phyloP scores from a whole-genome alignment of 2,888 invertebrate genomes.

The Thera obeliscata region DNA sequence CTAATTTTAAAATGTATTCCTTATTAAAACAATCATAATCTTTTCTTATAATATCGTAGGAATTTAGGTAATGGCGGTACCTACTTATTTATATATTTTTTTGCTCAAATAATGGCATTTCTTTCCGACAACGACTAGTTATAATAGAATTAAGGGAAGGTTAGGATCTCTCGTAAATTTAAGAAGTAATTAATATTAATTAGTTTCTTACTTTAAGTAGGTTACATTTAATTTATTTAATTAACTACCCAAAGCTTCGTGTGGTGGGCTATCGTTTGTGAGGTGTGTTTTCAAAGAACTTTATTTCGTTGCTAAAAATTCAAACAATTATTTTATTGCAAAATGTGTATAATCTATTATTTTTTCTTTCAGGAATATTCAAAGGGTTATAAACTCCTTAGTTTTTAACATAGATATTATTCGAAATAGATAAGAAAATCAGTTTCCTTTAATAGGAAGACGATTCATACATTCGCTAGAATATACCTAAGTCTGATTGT shows the following conservation, averaged over 20 bases:
- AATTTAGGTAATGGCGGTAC: constrained; percentile 16
- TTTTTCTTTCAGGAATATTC: constrained; percentile 69
- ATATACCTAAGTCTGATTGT: constrained; percentile 80
- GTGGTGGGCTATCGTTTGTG: constrained; percentile 63
- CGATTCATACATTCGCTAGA: constrained; percentile 80
- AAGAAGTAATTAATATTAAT: constrained; percentile 38
- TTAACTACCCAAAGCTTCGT: constrained; percentile 51
- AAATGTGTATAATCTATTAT: constrained; percentile 43
- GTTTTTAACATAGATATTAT: constrained; percentile 17
- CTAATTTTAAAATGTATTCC: constrained; percentile 14
- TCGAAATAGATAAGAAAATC: constrained; percentile 48
- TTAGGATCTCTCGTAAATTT: constrained; percentile 70
- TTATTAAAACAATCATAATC: constrained; percentile 3
- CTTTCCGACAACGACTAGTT: constrained; percentile 68
- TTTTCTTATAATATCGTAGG: constrained; percentile 8
- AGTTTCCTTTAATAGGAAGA: constrained; percentile 69
- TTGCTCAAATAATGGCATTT: constrained; percentile 84
- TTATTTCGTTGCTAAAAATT: constrained; percentile 47
- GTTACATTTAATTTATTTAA: constrained; percentile 44
- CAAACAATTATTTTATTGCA: constrained; percentile 23
- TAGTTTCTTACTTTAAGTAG: constrained; percentile 36
- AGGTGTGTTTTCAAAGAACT: constrained; percentile 51
- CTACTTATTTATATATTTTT: constrained; percentile 56
- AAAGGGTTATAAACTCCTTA: constrained; percentile 70
- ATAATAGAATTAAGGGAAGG: constrained; percentile 46